These are phyloP conservation scores for Drosophila bipectinata DNA, from an alignment of 1,140 invertebrate genomes.

Conservation along the genomic window DNA sequence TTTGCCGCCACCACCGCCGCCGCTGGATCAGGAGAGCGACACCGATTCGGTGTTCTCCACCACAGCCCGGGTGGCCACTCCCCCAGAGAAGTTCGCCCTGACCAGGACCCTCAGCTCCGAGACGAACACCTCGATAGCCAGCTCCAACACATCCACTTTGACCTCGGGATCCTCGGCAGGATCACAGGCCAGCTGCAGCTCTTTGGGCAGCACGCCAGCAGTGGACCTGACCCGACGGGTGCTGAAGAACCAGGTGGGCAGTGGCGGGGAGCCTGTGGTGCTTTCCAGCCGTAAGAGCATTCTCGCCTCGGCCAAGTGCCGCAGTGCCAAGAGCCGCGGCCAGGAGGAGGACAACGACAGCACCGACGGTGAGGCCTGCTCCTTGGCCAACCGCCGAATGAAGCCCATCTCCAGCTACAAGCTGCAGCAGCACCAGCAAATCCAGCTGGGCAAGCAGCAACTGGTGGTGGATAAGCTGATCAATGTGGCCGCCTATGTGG, in stretches of 20 bases:
- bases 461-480: conserved; percentile 82
- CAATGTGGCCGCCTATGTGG: conserved; percentile 83
- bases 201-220: conserved; percentile 86
- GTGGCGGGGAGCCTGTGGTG: conserved; percentile 86
- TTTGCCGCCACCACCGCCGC: conserved; percentile 48
- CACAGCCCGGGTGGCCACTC: conserved; percentile 85
- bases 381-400: conserved; percentile 62
- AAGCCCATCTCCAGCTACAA: conserved; percentile 79
- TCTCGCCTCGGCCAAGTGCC: conserved; percentile 92
- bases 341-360: conserved; percentile 80
- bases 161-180: conserved; percentile 86
- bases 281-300: conserved; percentile 93
- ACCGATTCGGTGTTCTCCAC: conserved; percentile 94
- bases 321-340: conserved; percentile 86
- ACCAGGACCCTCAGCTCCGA: conserved; percentile 87
- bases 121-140: conserved; percentile 86
- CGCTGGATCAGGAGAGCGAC: conserved; percentile 89
- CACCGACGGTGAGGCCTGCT: conserved; percentile 79
- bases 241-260: conserved; percentile 85
- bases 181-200: conserved; percentile 88
- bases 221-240: conserved; percentile 86
- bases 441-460: conserved; percentile 53
- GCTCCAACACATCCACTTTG: conserved; percentile 87
- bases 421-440: conserved; percentile 47
- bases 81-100: conserved; percentile 84